A percentile compares a stretch with the other conserved stretches of the same genome.
phyloP scores from a whole-genome alignment of 2,888 invertebrate species.

The Osedax frankpressi region DNA sequence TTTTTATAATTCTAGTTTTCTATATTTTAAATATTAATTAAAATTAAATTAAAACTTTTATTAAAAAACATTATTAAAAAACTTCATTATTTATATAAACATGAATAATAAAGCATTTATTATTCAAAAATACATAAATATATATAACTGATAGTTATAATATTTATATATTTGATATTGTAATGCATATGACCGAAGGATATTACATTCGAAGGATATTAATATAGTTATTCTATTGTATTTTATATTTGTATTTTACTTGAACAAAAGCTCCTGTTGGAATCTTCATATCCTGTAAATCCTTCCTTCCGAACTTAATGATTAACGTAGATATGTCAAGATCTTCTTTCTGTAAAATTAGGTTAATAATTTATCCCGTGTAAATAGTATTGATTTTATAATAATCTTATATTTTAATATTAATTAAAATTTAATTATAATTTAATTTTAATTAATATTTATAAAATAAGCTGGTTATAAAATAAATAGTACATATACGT shows the following conservation, averaged over 20 bases:
- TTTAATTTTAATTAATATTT: background rate
- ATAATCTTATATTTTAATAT: background rate
- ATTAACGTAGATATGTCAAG: background rate
- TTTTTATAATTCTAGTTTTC: too few species aligned
- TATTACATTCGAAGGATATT: background rate
- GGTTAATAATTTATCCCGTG: background rate
- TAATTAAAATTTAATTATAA: background rate
- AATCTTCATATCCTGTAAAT: background rate
- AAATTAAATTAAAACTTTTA: too few species aligned
- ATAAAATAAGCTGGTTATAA: background rate
- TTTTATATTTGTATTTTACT: background rate
- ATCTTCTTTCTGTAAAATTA: background rate
- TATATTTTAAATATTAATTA: too few species aligned
- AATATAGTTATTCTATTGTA: background rate
- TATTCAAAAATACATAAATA: background rate
- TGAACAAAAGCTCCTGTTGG: background rate
- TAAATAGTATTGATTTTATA: background rate
- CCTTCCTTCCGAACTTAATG: background rate
- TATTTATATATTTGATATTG: too few species aligned
- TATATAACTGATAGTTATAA: background rate
- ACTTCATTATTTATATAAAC: background rate
- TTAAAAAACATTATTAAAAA: background rate
- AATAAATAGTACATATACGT: background rate
- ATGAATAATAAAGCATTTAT: background rate
- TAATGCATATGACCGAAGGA: background rate